Percentiles rank a stretch among this genome's conserved stretches.
Evolutionary conservation across 2,797 vertebrate genomes (phyloP).

Genomic region (Epinephelus malabaricus): DNA sequence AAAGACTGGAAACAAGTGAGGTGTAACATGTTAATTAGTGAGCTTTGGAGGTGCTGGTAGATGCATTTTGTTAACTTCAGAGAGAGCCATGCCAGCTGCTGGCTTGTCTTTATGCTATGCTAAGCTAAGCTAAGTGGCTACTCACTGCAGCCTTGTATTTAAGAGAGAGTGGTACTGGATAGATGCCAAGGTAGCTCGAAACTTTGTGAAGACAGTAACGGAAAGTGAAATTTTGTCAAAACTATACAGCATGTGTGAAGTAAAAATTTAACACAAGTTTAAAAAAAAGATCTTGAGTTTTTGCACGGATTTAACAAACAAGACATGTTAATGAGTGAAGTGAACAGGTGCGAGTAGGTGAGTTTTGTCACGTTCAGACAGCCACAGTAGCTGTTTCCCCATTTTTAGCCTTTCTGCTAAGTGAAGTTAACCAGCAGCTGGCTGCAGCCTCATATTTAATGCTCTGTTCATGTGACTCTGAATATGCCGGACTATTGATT

Average conservation of each 20-base stretch:
- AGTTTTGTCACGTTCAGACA: not conserved
- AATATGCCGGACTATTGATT: no score
- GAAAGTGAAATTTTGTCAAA: no score
- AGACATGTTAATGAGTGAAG: not conserved
- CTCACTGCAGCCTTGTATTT: not conserved
- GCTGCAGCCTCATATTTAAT: no score
- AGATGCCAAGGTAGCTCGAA: no score
- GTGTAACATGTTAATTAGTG: not conserved
- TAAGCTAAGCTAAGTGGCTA: no score
- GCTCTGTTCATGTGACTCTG: no score
- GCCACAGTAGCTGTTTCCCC: not conserved
- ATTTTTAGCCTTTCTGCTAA: not conserved
- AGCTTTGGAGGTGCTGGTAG: not conserved
- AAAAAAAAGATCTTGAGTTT: not conserved
- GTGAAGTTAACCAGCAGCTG: not conserved
- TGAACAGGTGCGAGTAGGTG: not conserved
- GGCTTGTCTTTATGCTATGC: not conserved
- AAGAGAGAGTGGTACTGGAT: not conserved
- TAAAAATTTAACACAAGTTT: no score
- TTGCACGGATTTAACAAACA: not conserved
- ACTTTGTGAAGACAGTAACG: no score
- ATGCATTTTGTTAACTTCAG: not conserved
- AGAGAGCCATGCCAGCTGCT: constrained; percentile 1
- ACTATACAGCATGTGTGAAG: no score
- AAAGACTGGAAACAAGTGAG: no score